These are phyloP conservation scores for Drosophila eohydei DNA, from an alignment of 2,888 invertebrate species.

Conservation along the genomic window DNA sequence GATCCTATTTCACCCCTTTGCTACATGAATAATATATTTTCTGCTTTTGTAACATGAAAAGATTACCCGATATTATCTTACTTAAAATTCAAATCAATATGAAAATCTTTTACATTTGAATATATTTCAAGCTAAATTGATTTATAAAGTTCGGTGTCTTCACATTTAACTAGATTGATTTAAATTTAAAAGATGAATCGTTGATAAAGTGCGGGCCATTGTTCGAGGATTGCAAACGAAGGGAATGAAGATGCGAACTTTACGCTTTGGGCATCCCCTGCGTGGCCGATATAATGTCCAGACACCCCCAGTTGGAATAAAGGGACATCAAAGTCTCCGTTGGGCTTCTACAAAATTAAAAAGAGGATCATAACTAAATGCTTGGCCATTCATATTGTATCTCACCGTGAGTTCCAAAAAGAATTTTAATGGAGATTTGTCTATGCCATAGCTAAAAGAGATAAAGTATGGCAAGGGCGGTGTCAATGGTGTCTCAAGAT, in stretches of 20 bases:
- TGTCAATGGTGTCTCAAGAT: slow-evolving; percentile 58
- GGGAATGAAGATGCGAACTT: slow-evolving; percentile 84
- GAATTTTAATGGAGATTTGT: slow-evolving; percentile 68
- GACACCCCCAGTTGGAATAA: slow-evolving; percentile 84
- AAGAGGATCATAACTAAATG: not conserved
- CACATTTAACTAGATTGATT: not conserved
- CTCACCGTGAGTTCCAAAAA: slow-evolving; percentile 66
- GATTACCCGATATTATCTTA: too few species aligned
- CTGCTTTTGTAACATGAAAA: too few species aligned
- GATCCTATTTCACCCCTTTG: too few species aligned
- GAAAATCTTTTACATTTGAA: too few species aligned
- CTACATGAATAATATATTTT: too few species aligned
- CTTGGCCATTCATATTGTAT: not conserved
- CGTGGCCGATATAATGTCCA: slow-evolving; percentile 84
- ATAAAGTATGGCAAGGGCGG: slow-evolving; percentile 73
- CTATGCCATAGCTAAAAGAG: slow-evolving; percentile 69
- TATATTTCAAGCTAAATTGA: too few species aligned
- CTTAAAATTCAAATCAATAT: too few species aligned
- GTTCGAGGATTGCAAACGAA: slow-evolving; percentile 84
- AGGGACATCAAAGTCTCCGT: slow-evolving; percentile 63
- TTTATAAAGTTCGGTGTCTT: too few species aligned
- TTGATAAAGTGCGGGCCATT: slow-evolving; percentile 86
- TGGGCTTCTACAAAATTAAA: slow-evolving; percentile 39
- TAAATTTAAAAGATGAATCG: slow-evolving; percentile 52
- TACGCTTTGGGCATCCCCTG: slow-evolving; percentile 82